Evolutionary conservation across 2,888 invertebrate genomes (phyloP).

Genomic region (Pandemis cinnamomeana): DNA sequence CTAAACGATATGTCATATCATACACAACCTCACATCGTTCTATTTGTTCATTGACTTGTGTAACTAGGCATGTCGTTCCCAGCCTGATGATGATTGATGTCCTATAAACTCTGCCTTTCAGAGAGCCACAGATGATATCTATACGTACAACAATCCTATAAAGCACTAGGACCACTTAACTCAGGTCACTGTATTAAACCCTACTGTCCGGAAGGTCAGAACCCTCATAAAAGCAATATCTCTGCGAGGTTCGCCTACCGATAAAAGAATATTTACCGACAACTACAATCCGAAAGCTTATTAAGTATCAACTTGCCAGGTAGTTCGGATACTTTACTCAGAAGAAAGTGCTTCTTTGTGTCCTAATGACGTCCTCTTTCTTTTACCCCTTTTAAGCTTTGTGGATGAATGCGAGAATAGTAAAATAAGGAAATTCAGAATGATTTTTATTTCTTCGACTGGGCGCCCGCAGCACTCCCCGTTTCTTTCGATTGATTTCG

Average conservation of each 20-base stretch:
- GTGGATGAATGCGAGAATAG: slow-evolving; percentile 32
- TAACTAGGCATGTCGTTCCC: neutral
- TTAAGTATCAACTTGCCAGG: slow-evolving; percentile 18
- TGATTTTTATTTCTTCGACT: slow-evolving; percentile 11
- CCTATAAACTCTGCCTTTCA: neutral
- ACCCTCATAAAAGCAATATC: slow-evolving; percentile 3
- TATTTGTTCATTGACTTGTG: neutral
- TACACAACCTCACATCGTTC: neutral
- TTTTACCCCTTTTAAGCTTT: slow-evolving; percentile 26
- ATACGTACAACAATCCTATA: neutral
- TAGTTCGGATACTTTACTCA: slow-evolving; percentile 15
- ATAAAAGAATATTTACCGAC: slow-evolving; percentile 26
- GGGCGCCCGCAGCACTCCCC: slow-evolving; percentile 13
- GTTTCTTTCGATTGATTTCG: slow-evolving; percentile 32
- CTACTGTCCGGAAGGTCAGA: slow-evolving; percentile 27
- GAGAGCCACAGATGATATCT: neutral
- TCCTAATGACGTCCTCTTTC: slow-evolving; percentile 18
- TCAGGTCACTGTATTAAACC: slow-evolving; percentile 20
- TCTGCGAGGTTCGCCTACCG: neutral
- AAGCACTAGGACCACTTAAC: slow-evolving; percentile 9
- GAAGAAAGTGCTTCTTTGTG: slow-evolving; percentile 32
- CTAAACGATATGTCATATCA: slow-evolving; percentile 16
- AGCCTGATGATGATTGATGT: neutral
- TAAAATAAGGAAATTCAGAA: slow-evolving; percentile 21
- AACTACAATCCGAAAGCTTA: slow-evolving; percentile 13